A percentile compares a stretch with the other conserved stretches of the same genome.
Conservation (phyloP, 2,797 vertebrate genomes). For the Cercopithecus diana region DNA sequence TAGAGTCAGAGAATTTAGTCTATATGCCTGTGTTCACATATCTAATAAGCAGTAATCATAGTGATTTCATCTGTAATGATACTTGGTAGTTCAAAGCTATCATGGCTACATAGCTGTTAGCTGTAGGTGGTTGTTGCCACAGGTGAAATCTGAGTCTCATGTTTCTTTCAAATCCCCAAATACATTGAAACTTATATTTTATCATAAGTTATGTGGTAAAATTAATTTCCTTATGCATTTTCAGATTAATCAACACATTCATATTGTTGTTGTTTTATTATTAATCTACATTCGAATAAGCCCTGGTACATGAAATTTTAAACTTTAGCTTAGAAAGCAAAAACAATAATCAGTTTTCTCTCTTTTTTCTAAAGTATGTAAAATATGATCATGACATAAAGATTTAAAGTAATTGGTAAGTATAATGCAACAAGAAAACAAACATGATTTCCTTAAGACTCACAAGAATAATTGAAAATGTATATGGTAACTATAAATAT, state of each 20-base stretch:
- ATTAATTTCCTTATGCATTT: background rate
- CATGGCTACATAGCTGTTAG: background rate
- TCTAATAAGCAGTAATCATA: background rate
- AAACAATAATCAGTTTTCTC: background rate
- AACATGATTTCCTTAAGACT: background rate
- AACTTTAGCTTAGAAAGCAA: background rate
- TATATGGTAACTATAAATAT: background rate
- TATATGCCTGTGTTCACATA: background rate
- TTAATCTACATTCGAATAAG: background rate
- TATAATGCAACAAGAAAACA: background rate
- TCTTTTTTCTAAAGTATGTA: background rate
- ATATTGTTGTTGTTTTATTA: background rate
- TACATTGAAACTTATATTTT: background rate
- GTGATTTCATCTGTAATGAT: background rate
- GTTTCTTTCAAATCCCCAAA: background rate
- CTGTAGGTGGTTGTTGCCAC: fast-evolving
- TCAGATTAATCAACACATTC: background rate
- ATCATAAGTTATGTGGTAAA: background rate
- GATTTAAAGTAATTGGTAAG: background rate
- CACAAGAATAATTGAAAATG: slow-evolving; percentile 9
- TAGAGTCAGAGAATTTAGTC: background rate
- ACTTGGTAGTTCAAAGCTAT: background rate
- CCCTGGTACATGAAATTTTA: background rate
- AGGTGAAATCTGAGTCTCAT: background rate
- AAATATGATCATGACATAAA: background rate